Conservation (phyloP, 1,140 invertebrate genomes). For the Colletes latitarsis region DNA sequence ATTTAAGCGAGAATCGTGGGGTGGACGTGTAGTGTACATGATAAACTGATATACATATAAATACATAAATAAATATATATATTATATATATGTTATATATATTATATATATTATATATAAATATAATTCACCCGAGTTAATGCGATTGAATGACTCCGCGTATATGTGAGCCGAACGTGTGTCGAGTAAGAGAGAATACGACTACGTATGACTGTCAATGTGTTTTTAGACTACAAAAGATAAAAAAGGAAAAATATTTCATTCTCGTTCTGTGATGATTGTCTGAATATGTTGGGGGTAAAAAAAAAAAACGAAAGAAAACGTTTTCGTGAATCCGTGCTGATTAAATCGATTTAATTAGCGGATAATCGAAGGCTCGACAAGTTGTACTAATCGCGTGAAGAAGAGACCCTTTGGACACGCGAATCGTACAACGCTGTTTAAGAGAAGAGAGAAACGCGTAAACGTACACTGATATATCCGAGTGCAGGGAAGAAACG, state of each 20-base stretch:
- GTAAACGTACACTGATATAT: slow-evolving; percentile 47
- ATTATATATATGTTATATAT: slow-evolving; percentile 47
- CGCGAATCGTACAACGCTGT: slow-evolving; percentile 30
- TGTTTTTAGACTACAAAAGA: slow-evolving; percentile 69
- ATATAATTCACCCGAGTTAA: slow-evolving; percentile 64
- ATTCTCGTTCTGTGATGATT: slow-evolving; percentile 79
- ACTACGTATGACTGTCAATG: slow-evolving; percentile 49
- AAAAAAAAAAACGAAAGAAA: slow-evolving; percentile 41
- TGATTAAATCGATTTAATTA: slow-evolving; percentile 70
- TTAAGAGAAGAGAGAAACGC: slow-evolving; percentile 51
- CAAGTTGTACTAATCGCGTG: slow-evolving; percentile 64
- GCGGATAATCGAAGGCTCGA: slow-evolving; percentile 63
- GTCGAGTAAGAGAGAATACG: slow-evolving; percentile 5
- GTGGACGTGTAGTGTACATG: slow-evolving; percentile 62
- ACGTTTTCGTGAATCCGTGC: slow-evolving; percentile 70
- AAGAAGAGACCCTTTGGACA: slow-evolving; percentile 38
- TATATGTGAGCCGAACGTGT: slow-evolving; percentile 31
- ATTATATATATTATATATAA: slow-evolving; percentile 51
- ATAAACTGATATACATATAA: slow-evolving; percentile 59
- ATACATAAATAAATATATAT: slow-evolving; percentile 53
- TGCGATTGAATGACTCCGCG: slow-evolving; percentile 40
- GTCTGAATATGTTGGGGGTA: slow-evolving; percentile 68
- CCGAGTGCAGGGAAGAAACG: slow-evolving; percentile 51
- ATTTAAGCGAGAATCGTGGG: slow-evolving; percentile 66
- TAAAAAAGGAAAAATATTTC: slow-evolving; percentile 70